A percentile compares a stretch with the other conserved stretches of the same genome.
Evolutionary conservation across 2,797 vertebrate species (phyloP).

Genomic region (Todus mexicanus): DNA sequence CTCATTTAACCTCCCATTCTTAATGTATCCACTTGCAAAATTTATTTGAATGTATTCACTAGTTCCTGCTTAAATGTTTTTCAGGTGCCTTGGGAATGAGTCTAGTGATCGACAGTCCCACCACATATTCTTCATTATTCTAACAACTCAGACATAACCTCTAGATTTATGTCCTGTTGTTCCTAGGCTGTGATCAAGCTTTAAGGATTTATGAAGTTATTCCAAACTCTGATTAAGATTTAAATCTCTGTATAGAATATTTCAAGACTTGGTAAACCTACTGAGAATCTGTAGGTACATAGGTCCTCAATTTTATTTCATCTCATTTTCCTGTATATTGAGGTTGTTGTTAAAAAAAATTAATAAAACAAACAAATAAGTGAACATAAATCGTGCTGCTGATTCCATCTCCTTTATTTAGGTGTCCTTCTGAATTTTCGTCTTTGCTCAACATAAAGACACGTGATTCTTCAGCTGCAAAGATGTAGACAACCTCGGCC

Average conservation of each 20-base stretch:
- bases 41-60: background rate
- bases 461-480: background rate
- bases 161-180: background rate
- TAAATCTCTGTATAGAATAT: fast-evolving
- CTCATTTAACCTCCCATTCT: background rate
- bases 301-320: background rate
- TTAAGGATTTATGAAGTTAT: background rate
- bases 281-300: background rate
- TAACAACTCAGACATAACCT: background rate
- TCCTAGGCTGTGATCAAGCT: background rate
- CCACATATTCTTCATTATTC: background rate
- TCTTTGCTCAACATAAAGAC: background rate
- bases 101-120: background rate
- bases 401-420: background rate
- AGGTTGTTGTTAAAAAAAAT: background rate
- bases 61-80: background rate
- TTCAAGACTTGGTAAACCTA: background rate
- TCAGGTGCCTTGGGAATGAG: background rate
- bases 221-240: background rate
- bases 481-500: background rate
- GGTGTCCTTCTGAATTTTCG: background rate
- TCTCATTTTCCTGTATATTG: background rate
- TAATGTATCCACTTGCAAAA: background rate
- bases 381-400: background rate
- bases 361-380: background rate